These are phyloP conservation scores for Cancer borealis DNA, from an alignment of 2,888 invertebrate species.

Conservation along the genomic window DNA sequence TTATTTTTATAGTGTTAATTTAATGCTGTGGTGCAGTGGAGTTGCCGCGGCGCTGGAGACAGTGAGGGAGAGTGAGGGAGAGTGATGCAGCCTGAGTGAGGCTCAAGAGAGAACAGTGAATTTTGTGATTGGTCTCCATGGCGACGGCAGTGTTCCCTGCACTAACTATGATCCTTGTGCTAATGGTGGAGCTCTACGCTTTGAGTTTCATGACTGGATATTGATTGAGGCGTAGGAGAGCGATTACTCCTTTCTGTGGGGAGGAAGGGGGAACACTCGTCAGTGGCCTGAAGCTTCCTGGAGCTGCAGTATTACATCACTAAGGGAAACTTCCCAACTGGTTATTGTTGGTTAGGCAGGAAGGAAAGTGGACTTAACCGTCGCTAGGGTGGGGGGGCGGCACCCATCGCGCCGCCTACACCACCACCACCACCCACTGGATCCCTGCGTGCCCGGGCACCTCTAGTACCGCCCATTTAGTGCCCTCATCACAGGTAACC, in stretches of 20 bases:
- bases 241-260: conserved; percentile 75
- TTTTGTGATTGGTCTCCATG: conserved; percentile 50
- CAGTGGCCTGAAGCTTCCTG: conserved; percentile 68
- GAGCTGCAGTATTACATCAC: conserved; percentile 50
- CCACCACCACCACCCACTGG: background rate
- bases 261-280: conserved; percentile 69
- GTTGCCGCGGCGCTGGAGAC: conserved; percentile 51
- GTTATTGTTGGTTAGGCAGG: conserved; percentile 59
- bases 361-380: background rate
- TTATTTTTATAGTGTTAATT: background rate
- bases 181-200: conserved; percentile 67
- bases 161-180: conserved; percentile 60
- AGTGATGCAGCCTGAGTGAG: conserved; percentile 15
- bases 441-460: background rate
- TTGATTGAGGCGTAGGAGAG: conserved; percentile 70
- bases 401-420: background rate
- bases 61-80: conserved; percentile 25
- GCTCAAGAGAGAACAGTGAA: background rate
- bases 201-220: conserved; percentile 70
- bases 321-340: conserved; percentile 76
- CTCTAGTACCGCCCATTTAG: background rate
- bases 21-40: conserved; percentile 49
- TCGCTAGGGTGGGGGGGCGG: background rate
- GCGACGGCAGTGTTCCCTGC: conserved; percentile 55
- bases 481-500: conserved; percentile 61